Conservation (phyloP, 2,113 vertebrate species). For the Ranitomeya imitator region DNA sequence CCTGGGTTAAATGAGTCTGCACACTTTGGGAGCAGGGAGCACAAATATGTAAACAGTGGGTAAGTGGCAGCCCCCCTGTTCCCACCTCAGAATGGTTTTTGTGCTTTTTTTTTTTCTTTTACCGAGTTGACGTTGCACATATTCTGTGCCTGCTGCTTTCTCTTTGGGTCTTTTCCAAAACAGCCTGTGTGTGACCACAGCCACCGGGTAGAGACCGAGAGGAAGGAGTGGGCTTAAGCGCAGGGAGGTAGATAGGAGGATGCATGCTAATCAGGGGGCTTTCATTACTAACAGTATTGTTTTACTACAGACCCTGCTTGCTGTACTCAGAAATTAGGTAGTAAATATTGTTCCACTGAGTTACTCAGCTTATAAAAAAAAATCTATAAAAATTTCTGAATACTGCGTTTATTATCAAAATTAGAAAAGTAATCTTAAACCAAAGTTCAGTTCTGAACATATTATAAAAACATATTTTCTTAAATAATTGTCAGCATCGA, state of each 20-base stretch:
- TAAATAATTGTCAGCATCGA: no score
- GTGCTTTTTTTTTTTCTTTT: background rate
- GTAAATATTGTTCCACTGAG: no score
- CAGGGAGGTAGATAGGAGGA: slow-evolving; percentile 33
- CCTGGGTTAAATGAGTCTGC: slow-evolving; percentile 35
- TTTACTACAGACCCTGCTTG: background rate
- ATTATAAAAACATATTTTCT: no score
- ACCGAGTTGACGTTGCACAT: slow-evolving; percentile 12
- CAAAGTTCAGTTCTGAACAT: no score
- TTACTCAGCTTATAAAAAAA: no score
- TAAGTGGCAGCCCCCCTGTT: slow-evolving; percentile 26
- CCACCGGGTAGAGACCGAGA: slow-evolving; percentile 18
- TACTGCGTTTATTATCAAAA: no score
- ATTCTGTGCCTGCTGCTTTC: slow-evolving; percentile 19
- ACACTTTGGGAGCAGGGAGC: slow-evolving; percentile 17
- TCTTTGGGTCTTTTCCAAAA: slow-evolving; percentile 49
- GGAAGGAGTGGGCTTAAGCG: slow-evolving; percentile 40
- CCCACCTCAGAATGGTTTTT: slow-evolving; percentile 8
- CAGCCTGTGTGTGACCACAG: slow-evolving; percentile 37
- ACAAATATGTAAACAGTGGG: slow-evolving; percentile 40
- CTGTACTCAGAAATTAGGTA: background rate
- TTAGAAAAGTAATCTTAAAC: no score
- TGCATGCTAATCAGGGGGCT: slow-evolving; percentile 31
- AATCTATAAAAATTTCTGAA: no score
- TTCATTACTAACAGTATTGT: slow-evolving; percentile 23